Evolutionary conservation across 2,888 invertebrate genomes (phyloP), one percentile per base, ranked within the genome.

Genomic region (Deroplatys truncata): DNA sequence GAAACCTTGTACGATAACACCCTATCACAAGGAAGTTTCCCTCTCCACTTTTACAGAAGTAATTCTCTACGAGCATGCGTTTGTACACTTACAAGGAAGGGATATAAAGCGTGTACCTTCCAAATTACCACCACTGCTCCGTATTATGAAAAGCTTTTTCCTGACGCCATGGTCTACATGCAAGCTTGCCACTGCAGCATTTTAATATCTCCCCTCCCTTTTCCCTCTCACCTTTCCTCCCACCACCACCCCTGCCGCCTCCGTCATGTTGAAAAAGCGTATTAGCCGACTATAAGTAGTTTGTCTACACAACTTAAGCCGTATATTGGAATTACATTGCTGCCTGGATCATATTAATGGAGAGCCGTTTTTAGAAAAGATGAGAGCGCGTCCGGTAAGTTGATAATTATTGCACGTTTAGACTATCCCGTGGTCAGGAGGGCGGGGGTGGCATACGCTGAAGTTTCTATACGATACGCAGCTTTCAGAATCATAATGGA

Each of bases 291-390:
- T 43, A 31, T 87, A 87, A 87, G 87, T 87, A 87, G 28, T 87
- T 82, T n/a, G 72, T 87, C 87, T 83, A n/a, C 35, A 86, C 13
- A 82, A 56, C 31, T 15, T 85, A 86, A 72, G 86, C 86, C 56
- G n/a, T 82, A 87, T 87, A 87, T 87, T 87, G 87, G 87, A 86
- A 86, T 86, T 86, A 86, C 56, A 72, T 72, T 72, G 56, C 56
- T 5, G 16, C 20, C 20, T 20, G 56, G 56, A 72, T 72, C 56
- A 72, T 72, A 72, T 72, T 72, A 72, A 72, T 72, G 56, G 56
- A 7, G 20, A 72, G 4, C 56, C 56, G 20, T 72, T 72, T 72
- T 72, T 20, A 72, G 56, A 72, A 72, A 72, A 72, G 56, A 72
- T 72, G 56, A 72, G 56, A 72, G 2, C 56, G 56, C 56, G 56